Conservation (phyloP, 2,113 vertebrate genomes). For the Bungarus multicinctus region DNA sequence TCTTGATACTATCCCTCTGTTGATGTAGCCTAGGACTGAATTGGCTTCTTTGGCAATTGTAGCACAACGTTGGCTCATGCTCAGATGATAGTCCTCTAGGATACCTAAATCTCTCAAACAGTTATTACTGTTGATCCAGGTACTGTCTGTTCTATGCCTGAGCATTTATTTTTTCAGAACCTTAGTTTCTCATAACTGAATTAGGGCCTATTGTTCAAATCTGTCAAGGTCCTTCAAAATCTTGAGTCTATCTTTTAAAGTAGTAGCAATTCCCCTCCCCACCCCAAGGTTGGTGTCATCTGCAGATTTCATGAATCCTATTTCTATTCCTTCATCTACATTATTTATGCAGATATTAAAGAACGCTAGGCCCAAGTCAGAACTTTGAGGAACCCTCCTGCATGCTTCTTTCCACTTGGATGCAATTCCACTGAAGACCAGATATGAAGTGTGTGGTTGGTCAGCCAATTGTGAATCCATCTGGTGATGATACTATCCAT, state of each 20-base stretch:
- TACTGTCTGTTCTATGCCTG: not conserved
- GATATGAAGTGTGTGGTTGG: not conserved
- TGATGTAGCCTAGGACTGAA: not conserved
- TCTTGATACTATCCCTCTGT: not conserved
- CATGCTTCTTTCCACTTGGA: not conserved
- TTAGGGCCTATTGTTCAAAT: not conserved
- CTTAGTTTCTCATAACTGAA: not conserved
- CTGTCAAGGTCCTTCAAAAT: not conserved
- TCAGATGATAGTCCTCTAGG: too few relatives aligned
- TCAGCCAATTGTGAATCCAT: not conserved
- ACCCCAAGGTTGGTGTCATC: not conserved
- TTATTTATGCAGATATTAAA: not conserved
- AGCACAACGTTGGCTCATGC: too few relatives aligned
- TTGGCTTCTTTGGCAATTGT: not conserved
- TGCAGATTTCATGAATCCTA: not conserved
- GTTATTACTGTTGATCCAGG: too few relatives aligned
- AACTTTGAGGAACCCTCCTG: not conserved
- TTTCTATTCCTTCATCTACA: not conserved
- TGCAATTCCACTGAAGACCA: not conserved
- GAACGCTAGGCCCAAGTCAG: not conserved
- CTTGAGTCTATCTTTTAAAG: not conserved
- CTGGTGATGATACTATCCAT: not conserved
- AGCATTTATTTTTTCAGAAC: not conserved
- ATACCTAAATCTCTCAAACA: too few relatives aligned
- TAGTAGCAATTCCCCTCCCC: not conserved